Percentiles rank a stretch among this genome's conserved stretches.
Evolutionary conservation across 2,113 vertebrate genomes (phyloP).

Genomic region (Heteronetta atricapilla): DNA sequence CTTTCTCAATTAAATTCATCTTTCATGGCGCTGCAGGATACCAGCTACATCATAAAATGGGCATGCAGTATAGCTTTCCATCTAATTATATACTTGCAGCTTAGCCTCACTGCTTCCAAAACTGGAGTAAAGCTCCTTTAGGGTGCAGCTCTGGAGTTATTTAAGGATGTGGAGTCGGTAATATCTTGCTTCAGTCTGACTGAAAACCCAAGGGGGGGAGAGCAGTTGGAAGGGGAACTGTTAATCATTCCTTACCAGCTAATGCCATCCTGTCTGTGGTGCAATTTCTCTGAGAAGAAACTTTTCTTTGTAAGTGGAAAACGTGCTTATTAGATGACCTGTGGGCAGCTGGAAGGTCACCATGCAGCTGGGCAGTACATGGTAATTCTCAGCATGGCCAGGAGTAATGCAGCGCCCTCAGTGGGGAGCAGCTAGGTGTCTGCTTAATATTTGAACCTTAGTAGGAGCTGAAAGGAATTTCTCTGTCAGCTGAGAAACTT

Average conservation of each 20-base stretch:
- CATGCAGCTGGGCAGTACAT: neutral
- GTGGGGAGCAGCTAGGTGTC: neutral
- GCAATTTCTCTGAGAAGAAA: neutral
- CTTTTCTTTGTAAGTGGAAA: neutral
- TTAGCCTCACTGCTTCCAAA: neutral
- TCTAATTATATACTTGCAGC: neutral
- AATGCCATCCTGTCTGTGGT: neutral
- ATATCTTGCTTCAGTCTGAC: neutral
- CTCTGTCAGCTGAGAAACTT: neutral
- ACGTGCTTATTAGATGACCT: neutral
- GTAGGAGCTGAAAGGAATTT: neutral
- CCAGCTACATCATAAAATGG: neutral
- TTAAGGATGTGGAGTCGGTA: neutral
- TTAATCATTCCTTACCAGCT: neutral
- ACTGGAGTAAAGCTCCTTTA: neutral
- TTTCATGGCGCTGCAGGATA: neutral
- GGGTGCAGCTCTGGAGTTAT: neutral
- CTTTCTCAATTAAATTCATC: neutral
- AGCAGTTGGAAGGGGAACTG: neutral
- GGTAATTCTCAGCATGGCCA: neutral
- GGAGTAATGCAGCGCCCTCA: neutral
- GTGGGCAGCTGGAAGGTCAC: neutral
- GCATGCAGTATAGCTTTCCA: neutral
- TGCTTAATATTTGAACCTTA: neutral
- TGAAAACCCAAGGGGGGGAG: neutral